A percentile compares a stretch with the other conserved stretches of the same genome.
phyloP scores from a whole-genome alignment of 1,140 invertebrate species.

The Zaprionus vittiger region DNA sequence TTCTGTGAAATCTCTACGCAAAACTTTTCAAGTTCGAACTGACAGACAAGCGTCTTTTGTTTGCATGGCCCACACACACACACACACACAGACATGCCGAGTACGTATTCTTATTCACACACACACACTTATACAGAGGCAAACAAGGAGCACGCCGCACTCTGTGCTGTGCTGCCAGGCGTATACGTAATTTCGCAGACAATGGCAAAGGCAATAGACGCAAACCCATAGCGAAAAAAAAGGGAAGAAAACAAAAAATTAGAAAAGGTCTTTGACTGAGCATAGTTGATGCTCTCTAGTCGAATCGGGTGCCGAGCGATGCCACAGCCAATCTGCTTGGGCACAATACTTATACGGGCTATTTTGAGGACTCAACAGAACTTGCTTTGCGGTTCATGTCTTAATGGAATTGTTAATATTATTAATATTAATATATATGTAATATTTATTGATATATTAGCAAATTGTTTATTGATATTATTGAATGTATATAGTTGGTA shows the following conservation, averaged over 20 bases:
- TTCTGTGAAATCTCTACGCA: slow-evolving; percentile 73
- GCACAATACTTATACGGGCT: slow-evolving; percentile 16
- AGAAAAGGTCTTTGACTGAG: slow-evolving; percentile 76
- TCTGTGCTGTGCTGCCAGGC: slow-evolving; percentile 71
- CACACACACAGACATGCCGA: slow-evolving; percentile 13
- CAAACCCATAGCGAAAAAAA: slow-evolving; percentile 50
- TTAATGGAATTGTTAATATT: no score
- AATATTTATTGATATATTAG: no score
- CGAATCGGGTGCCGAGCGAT: slow-evolving; percentile 16
- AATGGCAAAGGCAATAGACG: slow-evolving; percentile 52
- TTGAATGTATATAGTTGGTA: no score
- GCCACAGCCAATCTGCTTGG: slow-evolving; percentile 29
- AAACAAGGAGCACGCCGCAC: slow-evolving; percentile 34
- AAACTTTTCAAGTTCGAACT: slow-evolving; percentile 77
- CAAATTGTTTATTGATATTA: no score
- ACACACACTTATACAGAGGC: slow-evolving; percentile 16
- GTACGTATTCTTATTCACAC: slow-evolving; percentile 1
- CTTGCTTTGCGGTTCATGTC: no score
- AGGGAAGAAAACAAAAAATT: slow-evolving; percentile 47
- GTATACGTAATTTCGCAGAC: slow-evolving; percentile 80
- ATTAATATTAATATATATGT: no score
- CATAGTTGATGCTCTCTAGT: slow-evolving; percentile 42
- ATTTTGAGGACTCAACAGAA: slow-evolving; percentile 1
- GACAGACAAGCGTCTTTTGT: slow-evolving; percentile 77
- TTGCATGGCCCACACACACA: slow-evolving; percentile 62